These are phyloP conservation scores for Malthinus seriepunctatus DNA, from an alignment of 2,888 invertebrate genomes.

Conservation along the genomic window DNA sequence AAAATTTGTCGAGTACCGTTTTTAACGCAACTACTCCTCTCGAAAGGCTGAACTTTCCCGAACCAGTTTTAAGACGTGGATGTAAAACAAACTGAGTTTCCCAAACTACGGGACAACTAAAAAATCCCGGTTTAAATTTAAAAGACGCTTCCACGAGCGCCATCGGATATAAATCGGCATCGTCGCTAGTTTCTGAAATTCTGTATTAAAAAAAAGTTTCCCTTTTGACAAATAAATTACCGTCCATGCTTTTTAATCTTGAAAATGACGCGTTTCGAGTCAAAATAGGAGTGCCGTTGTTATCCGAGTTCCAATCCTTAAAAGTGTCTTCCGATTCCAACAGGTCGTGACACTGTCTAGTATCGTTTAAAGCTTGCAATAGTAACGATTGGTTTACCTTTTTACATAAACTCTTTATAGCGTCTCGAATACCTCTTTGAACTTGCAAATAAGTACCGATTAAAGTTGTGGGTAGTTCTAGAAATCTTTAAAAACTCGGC, in stretches of 20 bases:
- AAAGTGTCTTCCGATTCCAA: constrained; percentile 64
- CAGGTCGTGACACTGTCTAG: constrained; percentile 66
- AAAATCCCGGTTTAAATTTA: constrained; percentile 67
- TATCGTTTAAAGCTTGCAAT: constrained; percentile 69
- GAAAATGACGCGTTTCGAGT: constrained; percentile 45
- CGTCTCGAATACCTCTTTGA: constrained; percentile 58
- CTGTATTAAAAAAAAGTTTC: background rate
- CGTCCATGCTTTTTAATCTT: constrained; percentile 50
- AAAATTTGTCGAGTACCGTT: constrained; percentile 68
- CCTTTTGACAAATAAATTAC: constrained; percentile 34
- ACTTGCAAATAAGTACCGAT: constrained; percentile 59
- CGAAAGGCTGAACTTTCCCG: constrained; percentile 63
- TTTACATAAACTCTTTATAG: constrained; percentile 63
- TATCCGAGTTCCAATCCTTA: constrained; percentile 44
- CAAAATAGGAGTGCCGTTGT: constrained; percentile 36
- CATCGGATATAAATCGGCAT: constrained; percentile 43
- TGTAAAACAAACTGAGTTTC: constrained; percentile 69
- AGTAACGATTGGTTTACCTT: constrained; percentile 71
- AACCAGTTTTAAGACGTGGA: constrained; percentile 69
- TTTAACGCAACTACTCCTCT: constrained; percentile 67
- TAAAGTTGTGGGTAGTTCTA: constrained; percentile 58
- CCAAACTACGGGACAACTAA: constrained; percentile 76
- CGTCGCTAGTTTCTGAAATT: constrained; percentile 45
- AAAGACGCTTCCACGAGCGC: constrained; percentile 52
- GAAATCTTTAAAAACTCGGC: constrained; percentile 54